Base-by-base conservation (phyloP, 37 sponge, comb jelly and placozoan genomes). In the Theonella swinhoei region DNA sequence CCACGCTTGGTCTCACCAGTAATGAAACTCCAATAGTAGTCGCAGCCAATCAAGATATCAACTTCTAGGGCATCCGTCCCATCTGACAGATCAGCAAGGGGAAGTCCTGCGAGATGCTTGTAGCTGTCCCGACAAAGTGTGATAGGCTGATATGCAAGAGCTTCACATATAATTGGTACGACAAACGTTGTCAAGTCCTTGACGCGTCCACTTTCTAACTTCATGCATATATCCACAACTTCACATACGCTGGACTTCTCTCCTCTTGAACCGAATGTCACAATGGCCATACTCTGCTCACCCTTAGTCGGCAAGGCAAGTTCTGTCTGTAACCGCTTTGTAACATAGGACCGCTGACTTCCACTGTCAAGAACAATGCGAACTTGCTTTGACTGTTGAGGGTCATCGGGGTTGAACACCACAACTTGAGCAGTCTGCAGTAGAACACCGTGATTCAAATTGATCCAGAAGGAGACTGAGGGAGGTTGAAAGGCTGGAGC, bases 161-260 rank as follows among this genome's bases (percentile, higher is more conserved):
- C 58, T 40, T 76, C 85, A 68, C 85, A 84, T 22, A 84, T 84
- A 47, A 26, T 31, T 19, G 84, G 67, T 64, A 75, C 84, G 36
- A 68, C 23, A 4, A 83, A 11, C 22, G 75, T 39, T 23, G 14
- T 0, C 32, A 84, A 36, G 7, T 83, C 85, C 11, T 43, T 0
- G n/a, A n/a, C 0, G 25, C 23, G n/a, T 8, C 85, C 75, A 75
- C 64, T 31, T n/a, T 40, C 64, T 5, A 65, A 19, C 30, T 9
- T 65, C 54, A 76, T 14, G 14, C 85, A 76, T 1, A 84, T 32
- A 39, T 36, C 25, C 20, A 75, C 77, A 2, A 84, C 70, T 20
- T 39, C 85, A 76, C 25, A 76, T 1, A 22, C 26, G 42, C 28
- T n/a, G 1, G 63, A 1, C 22, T 2, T 39, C 3, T n/a, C 41